A percentile compares a stretch with the other conserved stretches of the same genome.
These are phyloP conservation scores for Caenorhabditis tropicalis DNA, from an alignment of 1,140 invertebrate species.

Conservation along the genomic window DNA sequence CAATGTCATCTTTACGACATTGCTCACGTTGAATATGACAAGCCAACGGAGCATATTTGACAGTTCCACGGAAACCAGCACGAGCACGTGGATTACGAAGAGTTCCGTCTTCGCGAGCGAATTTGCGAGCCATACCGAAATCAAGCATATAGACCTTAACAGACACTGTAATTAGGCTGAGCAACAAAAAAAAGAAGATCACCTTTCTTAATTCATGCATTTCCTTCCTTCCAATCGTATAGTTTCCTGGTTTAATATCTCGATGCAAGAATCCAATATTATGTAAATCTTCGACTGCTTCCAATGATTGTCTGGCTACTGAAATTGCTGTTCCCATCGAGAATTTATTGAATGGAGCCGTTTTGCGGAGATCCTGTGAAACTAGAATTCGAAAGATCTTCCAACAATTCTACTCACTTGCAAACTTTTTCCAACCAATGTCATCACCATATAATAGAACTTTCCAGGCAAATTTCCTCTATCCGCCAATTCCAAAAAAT, in stretches of 20 bases:
- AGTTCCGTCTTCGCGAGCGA: constrained; percentile 58
- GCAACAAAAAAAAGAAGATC: background rate
- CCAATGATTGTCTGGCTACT: constrained; percentile 61
- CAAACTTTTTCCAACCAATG: constrained; percentile 60
- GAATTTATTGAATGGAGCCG: constrained; percentile 57
- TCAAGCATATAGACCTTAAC: constrained; percentile 61
- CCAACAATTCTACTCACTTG: constrained; percentile 30
- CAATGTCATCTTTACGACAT: constrained; percentile 55
- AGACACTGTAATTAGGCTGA: background rate
- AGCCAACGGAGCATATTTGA: constrained; percentile 64
- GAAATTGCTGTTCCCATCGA: constrained; percentile 62
- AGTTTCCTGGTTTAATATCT: constrained; percentile 60
- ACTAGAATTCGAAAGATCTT: background rate
- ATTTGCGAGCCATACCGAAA: constrained; percentile 63
- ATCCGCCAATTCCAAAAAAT: constrained; percentile 48
- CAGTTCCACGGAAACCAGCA: constrained; percentile 65
- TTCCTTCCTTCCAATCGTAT: constrained; percentile 48
- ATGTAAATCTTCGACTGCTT: constrained; percentile 62
- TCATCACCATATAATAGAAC: constrained; percentile 64
- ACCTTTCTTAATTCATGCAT: constrained; percentile 55
- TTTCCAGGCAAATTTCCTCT: constrained; percentile 46
- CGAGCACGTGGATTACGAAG: constrained; percentile 58
- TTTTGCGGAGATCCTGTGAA: constrained; percentile 55
- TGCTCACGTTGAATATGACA: constrained; percentile 63
- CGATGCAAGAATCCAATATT: constrained; percentile 63